Evolutionary conservation across 2,888 invertebrate species (phyloP).

Genomic region (Augochlorella aurata): DNA sequence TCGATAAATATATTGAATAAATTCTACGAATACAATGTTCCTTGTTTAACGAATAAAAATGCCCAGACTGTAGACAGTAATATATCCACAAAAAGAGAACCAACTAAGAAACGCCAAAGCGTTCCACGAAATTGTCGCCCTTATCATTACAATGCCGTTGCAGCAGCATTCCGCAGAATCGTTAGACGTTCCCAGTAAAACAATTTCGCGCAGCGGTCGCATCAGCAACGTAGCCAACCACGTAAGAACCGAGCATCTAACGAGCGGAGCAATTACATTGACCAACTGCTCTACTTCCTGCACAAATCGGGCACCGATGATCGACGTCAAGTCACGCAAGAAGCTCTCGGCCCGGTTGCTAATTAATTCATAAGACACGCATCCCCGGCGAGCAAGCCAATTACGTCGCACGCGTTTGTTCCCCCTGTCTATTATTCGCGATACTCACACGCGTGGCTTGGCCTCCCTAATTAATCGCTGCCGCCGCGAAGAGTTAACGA

Average conservation of each 20-base stretch:
- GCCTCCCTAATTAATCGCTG: neutral
- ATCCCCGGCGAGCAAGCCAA: neutral
- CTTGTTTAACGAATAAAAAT: no score
- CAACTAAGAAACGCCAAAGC: no score
- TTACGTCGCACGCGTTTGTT: neutral
- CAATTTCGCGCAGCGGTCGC: neutral
- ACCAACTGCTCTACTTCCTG: neutral
- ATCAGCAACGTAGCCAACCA: neutral
- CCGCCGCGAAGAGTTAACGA: neutral
- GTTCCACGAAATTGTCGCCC: no score
- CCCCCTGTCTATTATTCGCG: neutral
- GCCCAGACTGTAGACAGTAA: no score
- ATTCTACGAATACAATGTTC: no score
- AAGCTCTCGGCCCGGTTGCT: neutral
- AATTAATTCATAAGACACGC: conserved; percentile 15
- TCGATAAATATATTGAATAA: no score
- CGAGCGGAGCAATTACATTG: neutral
- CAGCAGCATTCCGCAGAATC: neutral
- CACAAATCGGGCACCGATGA: neutral
- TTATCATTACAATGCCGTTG: no score
- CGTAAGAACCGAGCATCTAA: neutral
- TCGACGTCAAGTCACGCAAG: neutral
- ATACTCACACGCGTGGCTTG: neutral
- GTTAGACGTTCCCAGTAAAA: neutral
- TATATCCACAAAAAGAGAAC: no score